A percentile compares a stretch with the other conserved stretches of the same genome.
phyloP scores from a whole-genome alignment of 2,888 invertebrate species.

The Strigamia crassipes region DNA sequence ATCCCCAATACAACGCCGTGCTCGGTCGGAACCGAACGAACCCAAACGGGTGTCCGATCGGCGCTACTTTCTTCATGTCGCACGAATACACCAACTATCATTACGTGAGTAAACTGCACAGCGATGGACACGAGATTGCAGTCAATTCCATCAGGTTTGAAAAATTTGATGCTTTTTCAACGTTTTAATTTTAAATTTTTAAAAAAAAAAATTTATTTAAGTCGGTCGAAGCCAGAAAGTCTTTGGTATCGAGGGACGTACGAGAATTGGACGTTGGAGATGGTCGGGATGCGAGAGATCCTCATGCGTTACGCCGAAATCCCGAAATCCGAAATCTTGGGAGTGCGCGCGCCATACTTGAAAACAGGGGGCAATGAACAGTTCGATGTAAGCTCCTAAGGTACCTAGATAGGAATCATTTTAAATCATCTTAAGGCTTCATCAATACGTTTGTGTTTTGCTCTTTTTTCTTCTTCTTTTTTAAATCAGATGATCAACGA shows the following conservation, averaged over 20 bases:
- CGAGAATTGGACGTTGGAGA: constrained; percentile 91
- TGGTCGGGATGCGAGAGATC: constrained; percentile 92
- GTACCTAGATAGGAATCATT: constrained; percentile 23
- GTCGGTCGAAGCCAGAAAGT: constrained; percentile 49
- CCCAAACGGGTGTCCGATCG: constrained; percentile 85
- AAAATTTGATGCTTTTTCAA: not conserved
- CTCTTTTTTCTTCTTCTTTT: constrained; percentile 18
- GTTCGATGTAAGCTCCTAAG: constrained; percentile 70
- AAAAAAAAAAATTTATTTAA: too few relatives aligned
- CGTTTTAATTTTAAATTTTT: too few relatives aligned
- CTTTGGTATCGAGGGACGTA: constrained; percentile 60
- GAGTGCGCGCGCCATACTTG: constrained; percentile 84
- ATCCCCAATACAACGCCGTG: constrained; percentile 82
- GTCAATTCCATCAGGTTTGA: constrained; percentile 66
- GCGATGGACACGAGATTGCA: constrained; percentile 84
- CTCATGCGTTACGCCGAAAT: constrained; percentile 80
- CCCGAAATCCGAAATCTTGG: constrained; percentile 78
- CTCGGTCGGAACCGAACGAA: constrained; percentile 79
- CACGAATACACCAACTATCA: constrained; percentile 90
- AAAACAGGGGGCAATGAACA: constrained; percentile 92
- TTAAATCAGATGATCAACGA: constrained; percentile 79
- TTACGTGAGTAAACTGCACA: constrained; percentile 85
- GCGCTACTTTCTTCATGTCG: constrained; percentile 90
- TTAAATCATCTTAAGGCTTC: not conserved
- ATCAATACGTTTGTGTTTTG: constrained; percentile 12